Evolutionary conservation across 2,797 vertebrate genomes (phyloP).

Genomic region (Psittacula echo): DNA sequence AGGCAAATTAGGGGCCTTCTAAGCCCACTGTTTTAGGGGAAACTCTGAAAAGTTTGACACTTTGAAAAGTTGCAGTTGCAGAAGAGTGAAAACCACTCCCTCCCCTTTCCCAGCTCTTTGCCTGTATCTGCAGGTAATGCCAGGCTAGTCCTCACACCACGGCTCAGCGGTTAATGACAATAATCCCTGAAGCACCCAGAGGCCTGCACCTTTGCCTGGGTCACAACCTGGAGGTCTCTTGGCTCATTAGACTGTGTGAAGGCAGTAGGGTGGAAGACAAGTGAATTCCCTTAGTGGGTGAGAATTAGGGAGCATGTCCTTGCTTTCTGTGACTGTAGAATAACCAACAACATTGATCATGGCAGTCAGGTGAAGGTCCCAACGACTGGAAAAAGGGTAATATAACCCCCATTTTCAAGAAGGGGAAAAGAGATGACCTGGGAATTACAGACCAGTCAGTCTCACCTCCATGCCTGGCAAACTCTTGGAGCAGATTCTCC

Average conservation of each 20-base stretch:
- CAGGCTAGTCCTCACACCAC: background rate
- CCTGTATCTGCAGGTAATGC: background rate
- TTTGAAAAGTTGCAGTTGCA: background rate
- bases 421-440: too few relatives aligned
- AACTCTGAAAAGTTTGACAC: background rate
- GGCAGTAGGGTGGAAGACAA: background rate
- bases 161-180: fast-evolving
- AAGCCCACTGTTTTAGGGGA: background rate
- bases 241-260: background rate
- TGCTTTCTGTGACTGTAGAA: background rate
- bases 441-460: too few relatives aligned
- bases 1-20: background rate
- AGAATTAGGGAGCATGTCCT: background rate
- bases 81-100: fast-evolving
- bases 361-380: too few relatives aligned
- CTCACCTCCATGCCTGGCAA: too few relatives aligned
- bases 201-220: background rate
- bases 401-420: too few relatives aligned
- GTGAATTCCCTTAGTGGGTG: background rate
- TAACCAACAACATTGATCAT: background rate
- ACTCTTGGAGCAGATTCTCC: too few relatives aligned
- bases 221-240: background rate
- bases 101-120: background rate
- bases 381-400: too few relatives aligned
- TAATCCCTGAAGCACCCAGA: background rate